Conservation (phyloP, 2,113 vertebrate species). For the Odontesthes bonariensis region DNA sequence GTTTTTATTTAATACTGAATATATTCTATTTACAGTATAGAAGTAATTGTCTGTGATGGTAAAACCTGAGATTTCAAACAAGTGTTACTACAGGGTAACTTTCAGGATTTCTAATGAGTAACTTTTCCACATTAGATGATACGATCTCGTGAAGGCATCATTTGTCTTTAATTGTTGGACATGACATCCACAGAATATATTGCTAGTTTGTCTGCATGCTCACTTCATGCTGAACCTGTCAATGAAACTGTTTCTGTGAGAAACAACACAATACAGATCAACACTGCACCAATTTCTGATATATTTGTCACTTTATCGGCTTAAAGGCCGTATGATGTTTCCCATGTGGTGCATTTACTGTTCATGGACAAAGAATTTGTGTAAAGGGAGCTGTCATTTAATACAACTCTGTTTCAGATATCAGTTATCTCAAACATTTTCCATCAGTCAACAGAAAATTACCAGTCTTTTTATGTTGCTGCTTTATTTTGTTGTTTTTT, state of each 20-base stretch:
- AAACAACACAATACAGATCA: background rate
- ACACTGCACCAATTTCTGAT: background rate
- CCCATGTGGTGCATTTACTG: background rate
- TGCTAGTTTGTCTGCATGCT: background rate
- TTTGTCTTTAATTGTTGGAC: slow-evolving; percentile 29
- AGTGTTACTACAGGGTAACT: no score
- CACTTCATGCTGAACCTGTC: slow-evolving; percentile 12
- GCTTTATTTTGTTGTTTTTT: background rate
- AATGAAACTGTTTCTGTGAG: slow-evolving; percentile 15
- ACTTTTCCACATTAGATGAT: slow-evolving; percentile 41
- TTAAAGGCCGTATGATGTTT: background rate
- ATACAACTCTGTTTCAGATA: background rate
- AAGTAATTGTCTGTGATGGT: background rate
- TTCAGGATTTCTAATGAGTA: background rate
- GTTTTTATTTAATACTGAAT: no score
- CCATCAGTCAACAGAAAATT: no score
- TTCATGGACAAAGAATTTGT: background rate
- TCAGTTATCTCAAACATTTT: background rate
- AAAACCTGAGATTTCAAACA: slow-evolving; percentile 1
- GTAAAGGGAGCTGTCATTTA: background rate
- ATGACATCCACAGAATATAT: slow-evolving; percentile 23
- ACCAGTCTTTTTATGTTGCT: background rate
- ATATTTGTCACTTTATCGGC: background rate
- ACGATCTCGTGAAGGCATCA: slow-evolving; percentile 21
- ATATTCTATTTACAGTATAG: background rate